Percentiles rank a stretch among this genome's conserved stretches.
Evolutionary conservation across 2,888 invertebrate species (phyloP).

Genomic region (Arctia plantaginis): DNA sequence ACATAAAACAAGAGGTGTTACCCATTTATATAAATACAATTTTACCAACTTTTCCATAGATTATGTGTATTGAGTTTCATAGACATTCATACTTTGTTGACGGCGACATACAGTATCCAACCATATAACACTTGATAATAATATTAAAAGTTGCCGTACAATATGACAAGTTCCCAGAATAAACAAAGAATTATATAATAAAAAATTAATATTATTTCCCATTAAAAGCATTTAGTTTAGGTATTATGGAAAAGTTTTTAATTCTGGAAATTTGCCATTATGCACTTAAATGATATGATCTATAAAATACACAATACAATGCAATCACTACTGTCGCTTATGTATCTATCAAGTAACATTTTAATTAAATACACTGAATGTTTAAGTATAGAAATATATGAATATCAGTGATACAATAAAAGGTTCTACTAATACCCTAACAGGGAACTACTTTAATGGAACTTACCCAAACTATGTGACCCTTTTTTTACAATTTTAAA

Average conservation of each 20-base stretch:
- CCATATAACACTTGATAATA: conserved; percentile 3
- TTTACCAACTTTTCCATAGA: neutral
- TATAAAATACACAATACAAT: conserved; percentile 6
- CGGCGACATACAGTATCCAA: conserved; percentile 16
- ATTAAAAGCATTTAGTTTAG: neutral
- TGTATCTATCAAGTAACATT: neutral
- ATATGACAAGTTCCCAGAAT: neutral
- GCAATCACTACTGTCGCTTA: neutral
- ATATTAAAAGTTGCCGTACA: neutral
- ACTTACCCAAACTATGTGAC: neutral
- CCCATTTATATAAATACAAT: neutral
- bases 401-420: neutral
- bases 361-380: neutral
- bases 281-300: neutral
- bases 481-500: neutral
- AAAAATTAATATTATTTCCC: neutral
- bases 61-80: neutral
- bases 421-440: neutral
- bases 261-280: neutral
- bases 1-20: neutral
- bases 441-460: neutral
- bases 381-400: neutral
- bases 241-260: neutral
- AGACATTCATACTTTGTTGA: conserved; percentile 2
- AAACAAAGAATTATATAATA: too few relatives aligned